phyloP scores from a whole-genome alignment of 2,797 vertebrate species.

The Amblyraja radiata region DNA sequence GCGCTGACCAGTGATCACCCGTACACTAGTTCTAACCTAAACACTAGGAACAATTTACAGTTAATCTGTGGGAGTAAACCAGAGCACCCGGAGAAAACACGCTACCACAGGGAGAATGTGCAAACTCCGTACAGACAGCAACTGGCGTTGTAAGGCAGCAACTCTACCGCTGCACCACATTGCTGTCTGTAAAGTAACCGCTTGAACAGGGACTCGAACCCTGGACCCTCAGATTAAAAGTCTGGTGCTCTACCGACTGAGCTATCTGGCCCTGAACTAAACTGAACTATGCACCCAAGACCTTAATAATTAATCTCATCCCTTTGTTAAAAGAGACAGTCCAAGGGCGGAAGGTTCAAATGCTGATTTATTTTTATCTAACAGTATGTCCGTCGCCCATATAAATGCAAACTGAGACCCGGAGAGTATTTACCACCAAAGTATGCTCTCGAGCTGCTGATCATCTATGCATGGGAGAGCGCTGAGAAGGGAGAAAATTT shows the following conservation, averaged over 20 bases:
- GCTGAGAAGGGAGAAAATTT: slow-evolving; percentile 13
- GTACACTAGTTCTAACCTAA: too few species aligned
- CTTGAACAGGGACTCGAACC: slow-evolving; percentile 55
- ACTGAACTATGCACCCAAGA: neutral
- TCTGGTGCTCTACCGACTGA: slow-evolving; percentile 54
- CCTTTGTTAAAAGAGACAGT: neutral
- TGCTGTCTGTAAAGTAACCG: too few species aligned
- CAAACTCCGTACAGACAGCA: too few species aligned
- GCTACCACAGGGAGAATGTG: too few species aligned
- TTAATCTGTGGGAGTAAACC: too few species aligned
- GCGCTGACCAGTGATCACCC: too few species aligned
- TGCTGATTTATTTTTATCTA: neutral
- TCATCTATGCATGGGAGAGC: slow-evolving; percentile 54
- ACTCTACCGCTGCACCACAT: too few species aligned
- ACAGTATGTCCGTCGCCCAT: neutral
- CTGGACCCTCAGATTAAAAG: slow-evolving; percentile 54
- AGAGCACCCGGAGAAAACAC: too few species aligned
- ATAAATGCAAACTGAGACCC: fast-evolving
- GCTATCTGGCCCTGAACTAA: neutral
- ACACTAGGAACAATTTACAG: too few species aligned
- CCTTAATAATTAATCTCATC: too few species aligned
- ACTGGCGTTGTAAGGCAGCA: too few species aligned
- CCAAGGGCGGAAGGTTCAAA: neutral
- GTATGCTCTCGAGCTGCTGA: slow-evolving; percentile 56
- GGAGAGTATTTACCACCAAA: slow-evolving; percentile 43